These are phyloP conservation scores for Nomada fucata DNA, from an alignment of 2,888 invertebrate genomes.

Conservation along the genomic window DNA sequence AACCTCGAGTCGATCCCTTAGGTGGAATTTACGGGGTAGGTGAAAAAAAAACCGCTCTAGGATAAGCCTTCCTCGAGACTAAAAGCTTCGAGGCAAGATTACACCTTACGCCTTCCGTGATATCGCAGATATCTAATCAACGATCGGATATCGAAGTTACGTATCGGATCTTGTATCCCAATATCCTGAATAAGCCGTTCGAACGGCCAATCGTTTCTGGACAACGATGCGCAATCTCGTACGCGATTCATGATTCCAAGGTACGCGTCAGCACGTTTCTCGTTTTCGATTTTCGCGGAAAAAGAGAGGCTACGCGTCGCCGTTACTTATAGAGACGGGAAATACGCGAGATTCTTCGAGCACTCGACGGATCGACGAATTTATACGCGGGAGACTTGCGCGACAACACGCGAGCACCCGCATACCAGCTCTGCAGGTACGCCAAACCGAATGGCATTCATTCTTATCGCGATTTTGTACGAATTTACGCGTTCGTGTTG, in stretches of 20 bases:
- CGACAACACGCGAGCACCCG: slow-evolving; percentile 33
- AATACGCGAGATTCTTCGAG: slow-evolving; percentile 13
- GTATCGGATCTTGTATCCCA: slow-evolving; percentile 31
- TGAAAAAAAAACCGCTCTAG: not conserved
- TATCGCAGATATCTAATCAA: slow-evolving; percentile 44
- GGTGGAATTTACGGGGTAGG: not conserved
- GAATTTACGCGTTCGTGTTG: slow-evolving; percentile 52
- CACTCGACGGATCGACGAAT: slow-evolving; percentile 30
- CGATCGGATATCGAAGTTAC: slow-evolving; percentile 40
- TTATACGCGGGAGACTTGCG: slow-evolving; percentile 26
- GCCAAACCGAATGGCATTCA: slow-evolving; percentile 64
- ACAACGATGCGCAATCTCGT: slow-evolving; percentile 12
- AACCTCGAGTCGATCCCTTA: not conserved
- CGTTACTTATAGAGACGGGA: not conserved
- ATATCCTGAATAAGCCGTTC: slow-evolving; percentile 27
- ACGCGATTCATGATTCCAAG: slow-evolving; percentile 15
- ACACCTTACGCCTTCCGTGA: slow-evolving; percentile 1
- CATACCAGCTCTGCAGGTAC: slow-evolving; percentile 54
- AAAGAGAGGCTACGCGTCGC: not conserved
- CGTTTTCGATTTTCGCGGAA: slow-evolving; percentile 9
- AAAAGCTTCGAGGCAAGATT: slow-evolving; percentile 9
- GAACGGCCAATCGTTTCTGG: slow-evolving; percentile 8
- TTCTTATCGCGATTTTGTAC: slow-evolving; percentile 58
- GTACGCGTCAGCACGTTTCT: not conserved
- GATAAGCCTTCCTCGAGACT: not conserved